Evolutionary conservation across 2,888 invertebrate species (phyloP).

Genomic region (Latrodectus elegans): DNA sequence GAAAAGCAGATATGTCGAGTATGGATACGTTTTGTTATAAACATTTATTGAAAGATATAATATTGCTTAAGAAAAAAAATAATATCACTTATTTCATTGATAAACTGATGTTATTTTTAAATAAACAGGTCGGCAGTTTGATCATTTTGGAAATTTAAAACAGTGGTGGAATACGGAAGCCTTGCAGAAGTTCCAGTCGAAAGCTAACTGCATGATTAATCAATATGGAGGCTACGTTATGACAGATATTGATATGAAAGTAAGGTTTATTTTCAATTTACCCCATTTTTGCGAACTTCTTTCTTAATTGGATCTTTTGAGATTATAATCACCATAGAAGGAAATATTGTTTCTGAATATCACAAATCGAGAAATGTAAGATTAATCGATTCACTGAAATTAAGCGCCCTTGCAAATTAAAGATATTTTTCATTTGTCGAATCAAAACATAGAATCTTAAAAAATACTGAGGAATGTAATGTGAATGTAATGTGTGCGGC

Average conservation of each 20-base stretch:
- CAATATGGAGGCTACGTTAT: slow-evolving; percentile 72
- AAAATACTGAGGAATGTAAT: no score
- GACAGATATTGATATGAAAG: slow-evolving; percentile 65
- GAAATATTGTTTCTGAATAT: background rate
- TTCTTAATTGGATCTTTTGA: background rate
- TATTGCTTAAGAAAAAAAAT: no score
- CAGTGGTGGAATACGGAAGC: slow-evolving; percentile 72
- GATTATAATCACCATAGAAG: background rate
- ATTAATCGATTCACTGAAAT: no score
- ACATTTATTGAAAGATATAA: no score
- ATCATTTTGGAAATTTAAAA: slow-evolving; percentile 71
- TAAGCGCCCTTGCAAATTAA: no score
- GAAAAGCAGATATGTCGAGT: no score
- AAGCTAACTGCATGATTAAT: slow-evolving; percentile 72
- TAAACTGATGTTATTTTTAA: background rate
- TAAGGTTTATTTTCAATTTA: slow-evolving; percentile 16
- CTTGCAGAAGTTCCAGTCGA: slow-evolving; percentile 70
- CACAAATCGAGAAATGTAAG: no score
- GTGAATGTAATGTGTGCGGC: no score
- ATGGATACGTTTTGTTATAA: no score
- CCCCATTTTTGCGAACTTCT: background rate
- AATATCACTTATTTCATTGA: no score
- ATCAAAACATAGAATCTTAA: no score
- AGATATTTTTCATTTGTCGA: no score
- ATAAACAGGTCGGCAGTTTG: slow-evolving; percentile 78